These are phyloP conservation scores for Eledona agricola DNA, from an alignment of 2,888 invertebrate genomes.

Conservation along the genomic window DNA sequence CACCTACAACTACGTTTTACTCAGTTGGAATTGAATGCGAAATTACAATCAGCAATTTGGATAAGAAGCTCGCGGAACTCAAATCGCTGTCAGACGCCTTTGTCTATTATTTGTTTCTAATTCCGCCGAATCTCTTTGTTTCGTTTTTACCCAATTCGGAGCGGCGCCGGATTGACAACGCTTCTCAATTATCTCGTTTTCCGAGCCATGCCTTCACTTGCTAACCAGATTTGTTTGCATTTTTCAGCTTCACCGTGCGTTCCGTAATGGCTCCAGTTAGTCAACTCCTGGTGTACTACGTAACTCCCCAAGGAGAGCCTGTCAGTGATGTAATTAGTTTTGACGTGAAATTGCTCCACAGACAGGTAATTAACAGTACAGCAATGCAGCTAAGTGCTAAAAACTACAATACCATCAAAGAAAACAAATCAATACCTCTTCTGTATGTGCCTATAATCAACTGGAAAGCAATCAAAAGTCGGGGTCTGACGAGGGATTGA, in stretches of 20 bases:
- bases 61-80: conserved; percentile 9
- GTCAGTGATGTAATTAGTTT: conserved; percentile 74
- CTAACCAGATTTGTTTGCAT: too few species aligned
- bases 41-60: conserved; percentile 22
- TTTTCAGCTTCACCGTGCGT: conserved; percentile 70
- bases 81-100: conserved; percentile 9
- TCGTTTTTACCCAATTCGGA: conserved; percentile 1
- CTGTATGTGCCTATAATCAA: too few species aligned
- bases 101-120: conserved; percentile 13
- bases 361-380: conserved; percentile 64
- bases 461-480: conserved; percentile 6
- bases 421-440: too few species aligned
- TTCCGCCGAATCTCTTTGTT: conserved; percentile 4
- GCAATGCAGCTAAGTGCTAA: conserved; percentile 3
- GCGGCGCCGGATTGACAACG: too few species aligned
- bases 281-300: conserved; percentile 73
- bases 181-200: too few species aligned
- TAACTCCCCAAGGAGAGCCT: conserved; percentile 72
- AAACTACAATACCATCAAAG: too few species aligned
- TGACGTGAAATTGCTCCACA: conserved; percentile 70
- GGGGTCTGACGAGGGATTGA: too few species aligned
- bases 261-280: conserved; percentile 75
- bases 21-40: conserved; percentile 23
- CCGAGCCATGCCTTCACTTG: too few species aligned
- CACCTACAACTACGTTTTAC: conserved; percentile 16